Conservation (phyloP, 2,888 invertebrate species). For the Heliconius hortense region DNA sequence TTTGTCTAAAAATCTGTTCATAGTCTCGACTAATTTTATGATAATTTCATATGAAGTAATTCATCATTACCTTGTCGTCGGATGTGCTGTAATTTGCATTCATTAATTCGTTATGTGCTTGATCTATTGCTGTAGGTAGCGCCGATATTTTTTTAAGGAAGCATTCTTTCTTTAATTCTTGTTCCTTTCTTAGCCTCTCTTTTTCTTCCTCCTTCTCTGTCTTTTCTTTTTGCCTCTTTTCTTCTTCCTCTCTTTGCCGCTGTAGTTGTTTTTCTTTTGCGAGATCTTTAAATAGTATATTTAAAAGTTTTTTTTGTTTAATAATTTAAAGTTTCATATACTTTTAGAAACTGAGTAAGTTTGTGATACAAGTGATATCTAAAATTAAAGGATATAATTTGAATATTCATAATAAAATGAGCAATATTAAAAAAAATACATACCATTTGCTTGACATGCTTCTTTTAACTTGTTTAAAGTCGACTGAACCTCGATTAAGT, state of each 20-base stretch:
- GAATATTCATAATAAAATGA: neutral
- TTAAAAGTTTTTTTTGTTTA: neutral
- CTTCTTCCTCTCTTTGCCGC: neutral
- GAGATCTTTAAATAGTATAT: neutral
- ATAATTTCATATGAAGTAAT: neutral
- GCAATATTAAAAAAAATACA: neutral
- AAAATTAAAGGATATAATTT: neutral
- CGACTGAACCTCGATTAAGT: slow-evolving; percentile 14
- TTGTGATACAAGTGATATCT: neutral
- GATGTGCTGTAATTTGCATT: slow-evolving; percentile 27
- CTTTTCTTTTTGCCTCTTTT: neutral
- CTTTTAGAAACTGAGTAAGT: neutral
- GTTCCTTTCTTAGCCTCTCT: neutral
- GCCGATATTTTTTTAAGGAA: slow-evolving; percentile 46
- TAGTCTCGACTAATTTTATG: neutral
- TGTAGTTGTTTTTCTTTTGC: slow-evolving; percentile 5
- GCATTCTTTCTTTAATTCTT: slow-evolving; percentile 33
- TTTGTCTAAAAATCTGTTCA: neutral
- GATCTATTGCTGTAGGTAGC: slow-evolving; percentile 43
- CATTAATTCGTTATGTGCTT: slow-evolving; percentile 47
- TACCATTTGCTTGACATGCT: slow-evolving; percentile 24
- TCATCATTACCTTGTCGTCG: slow-evolving; percentile 5
- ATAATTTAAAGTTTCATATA: neutral
- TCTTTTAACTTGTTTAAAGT: slow-evolving; percentile 27
- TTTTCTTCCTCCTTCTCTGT: neutral